Evolutionary conservation across 2,888 invertebrate genomes (phyloP), one percentile per base, ranked within the genome.

Genomic region (Protophormia terraenovae): DNA sequence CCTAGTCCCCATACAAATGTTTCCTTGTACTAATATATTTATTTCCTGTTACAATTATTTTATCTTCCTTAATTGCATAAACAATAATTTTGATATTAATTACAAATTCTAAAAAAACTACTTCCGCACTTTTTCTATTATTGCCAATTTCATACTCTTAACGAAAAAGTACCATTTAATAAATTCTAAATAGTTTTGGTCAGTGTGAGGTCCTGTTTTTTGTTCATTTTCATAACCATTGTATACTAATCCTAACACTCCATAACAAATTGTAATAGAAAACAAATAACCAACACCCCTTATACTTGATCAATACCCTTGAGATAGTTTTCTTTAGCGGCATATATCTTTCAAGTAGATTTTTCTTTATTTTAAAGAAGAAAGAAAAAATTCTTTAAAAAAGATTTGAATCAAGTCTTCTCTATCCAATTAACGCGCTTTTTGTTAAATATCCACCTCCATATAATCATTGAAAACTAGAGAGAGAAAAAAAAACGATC

Each of bases 141-240:
- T 66, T 64, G 66, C 0, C 41, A 55, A 16, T 41, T 64, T 19
- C n/a, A 27, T 32, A 29, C n/a, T 62, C n/a, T 12, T 7, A 29
- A 32, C n/a, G n/a, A 35, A 29, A 66, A n/a, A n/a, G n/a, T n/a
- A 32, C 19, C 14, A 14, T 32, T 16, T 7, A 0, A 24, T 24
- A 12, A 16, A 12, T 35, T 1, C 12, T 22, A 5, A 35, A 58
- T 24, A 14, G n/a, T 72, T 58, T 6, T 67, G 77, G 81, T 81
- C 84, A 84, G 80, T 86, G 86, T 86, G 86, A 77, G 86, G 86
- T 86, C 79, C 38, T 55, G 47, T 58, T 24, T 24, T n/a, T n/a
- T n/a, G n/a, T n/a, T n/a, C n/a, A n/a, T n/a, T n/a, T 47, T 38
- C 12, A 55, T 32, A 19, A 19, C 12, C 41, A 16, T 71, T 66